Evolutionary conservation across 2,888 invertebrate species (phyloP).

Genomic region (Drosophila lutescens): DNA sequence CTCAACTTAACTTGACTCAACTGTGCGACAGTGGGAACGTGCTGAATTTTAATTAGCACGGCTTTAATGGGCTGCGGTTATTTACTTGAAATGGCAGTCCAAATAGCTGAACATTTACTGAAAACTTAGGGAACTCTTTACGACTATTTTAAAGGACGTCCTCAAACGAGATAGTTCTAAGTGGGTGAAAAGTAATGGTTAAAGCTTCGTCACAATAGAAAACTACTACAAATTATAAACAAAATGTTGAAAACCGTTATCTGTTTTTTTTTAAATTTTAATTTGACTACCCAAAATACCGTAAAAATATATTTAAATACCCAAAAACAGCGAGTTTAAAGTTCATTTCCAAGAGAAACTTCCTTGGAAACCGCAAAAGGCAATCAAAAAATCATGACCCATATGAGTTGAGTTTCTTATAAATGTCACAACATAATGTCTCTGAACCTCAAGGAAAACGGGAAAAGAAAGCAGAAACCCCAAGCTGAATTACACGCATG

Average conservation of each 20-base stretch:
- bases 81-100: slow-evolving; percentile 40
- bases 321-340: background rate
- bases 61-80: slow-evolving; percentile 64
- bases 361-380: slow-evolving; percentile 1
- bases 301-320: too few relatives aligned
- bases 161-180: too few relatives aligned
- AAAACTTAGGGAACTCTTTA: background rate
- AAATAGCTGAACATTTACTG: background rate
- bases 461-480: slow-evolving; percentile 33
- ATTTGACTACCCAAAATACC: too few relatives aligned
- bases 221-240: too few relatives aligned
- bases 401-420: slow-evolving; percentile 64
- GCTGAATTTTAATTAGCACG: slow-evolving; percentile 78
- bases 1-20: slow-evolving; percentile 21
- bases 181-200: too few relatives aligned
- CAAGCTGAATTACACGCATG: slow-evolving; percentile 75
- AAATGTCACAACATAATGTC: slow-evolving; percentile 50
- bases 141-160: background rate
- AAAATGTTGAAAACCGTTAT: too few relatives aligned
- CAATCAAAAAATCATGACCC: slow-evolving; percentile 35
- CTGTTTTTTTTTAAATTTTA: too few relatives aligned
- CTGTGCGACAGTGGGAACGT: slow-evolving; percentile 53
- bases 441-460: slow-evolving; percentile 30
- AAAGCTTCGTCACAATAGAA: too few relatives aligned
- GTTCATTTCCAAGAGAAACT: background rate